Conservation (phyloP, 2,113 vertebrate species). For the Cygnus atratus region DNA sequence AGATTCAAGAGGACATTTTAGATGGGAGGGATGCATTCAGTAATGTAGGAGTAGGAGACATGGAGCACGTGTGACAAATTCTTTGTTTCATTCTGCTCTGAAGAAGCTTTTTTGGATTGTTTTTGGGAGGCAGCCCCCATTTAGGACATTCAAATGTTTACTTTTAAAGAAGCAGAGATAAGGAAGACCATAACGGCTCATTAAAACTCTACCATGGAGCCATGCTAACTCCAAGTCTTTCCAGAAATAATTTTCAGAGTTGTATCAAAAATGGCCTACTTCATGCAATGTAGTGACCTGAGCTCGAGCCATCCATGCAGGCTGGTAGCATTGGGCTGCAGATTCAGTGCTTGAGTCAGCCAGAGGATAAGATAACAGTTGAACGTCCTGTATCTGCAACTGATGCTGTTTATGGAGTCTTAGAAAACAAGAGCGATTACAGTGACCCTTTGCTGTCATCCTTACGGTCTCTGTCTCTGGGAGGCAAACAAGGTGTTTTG, state of each 20-base stretch:
- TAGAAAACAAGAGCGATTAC: background rate
- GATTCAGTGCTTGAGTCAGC: background rate
- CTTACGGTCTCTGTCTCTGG: background rate
- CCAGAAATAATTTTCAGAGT: background rate
- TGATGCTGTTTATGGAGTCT: background rate
- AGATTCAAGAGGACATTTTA: background rate
- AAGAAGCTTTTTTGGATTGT: background rate
- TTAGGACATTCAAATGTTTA: background rate
- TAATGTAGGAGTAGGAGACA: background rate
- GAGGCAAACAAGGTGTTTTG: background rate
- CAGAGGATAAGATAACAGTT: background rate
- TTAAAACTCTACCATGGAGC: background rate
- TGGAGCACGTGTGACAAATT: accelerated
- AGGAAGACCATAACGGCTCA: background rate
- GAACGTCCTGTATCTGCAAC: background rate
- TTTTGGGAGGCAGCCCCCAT: background rate
- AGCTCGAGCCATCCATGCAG: background rate
- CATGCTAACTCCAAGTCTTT: background rate
- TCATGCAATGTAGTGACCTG: background rate
- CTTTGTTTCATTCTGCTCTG: background rate
- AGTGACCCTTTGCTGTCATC: background rate
- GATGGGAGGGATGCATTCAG: background rate
- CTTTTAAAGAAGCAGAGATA: background rate
- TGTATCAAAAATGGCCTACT: background rate
- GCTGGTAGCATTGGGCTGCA: background rate